Conservation (phyloP, 2,797 vertebrate genomes). For the Anguilla pacifica region DNA sequence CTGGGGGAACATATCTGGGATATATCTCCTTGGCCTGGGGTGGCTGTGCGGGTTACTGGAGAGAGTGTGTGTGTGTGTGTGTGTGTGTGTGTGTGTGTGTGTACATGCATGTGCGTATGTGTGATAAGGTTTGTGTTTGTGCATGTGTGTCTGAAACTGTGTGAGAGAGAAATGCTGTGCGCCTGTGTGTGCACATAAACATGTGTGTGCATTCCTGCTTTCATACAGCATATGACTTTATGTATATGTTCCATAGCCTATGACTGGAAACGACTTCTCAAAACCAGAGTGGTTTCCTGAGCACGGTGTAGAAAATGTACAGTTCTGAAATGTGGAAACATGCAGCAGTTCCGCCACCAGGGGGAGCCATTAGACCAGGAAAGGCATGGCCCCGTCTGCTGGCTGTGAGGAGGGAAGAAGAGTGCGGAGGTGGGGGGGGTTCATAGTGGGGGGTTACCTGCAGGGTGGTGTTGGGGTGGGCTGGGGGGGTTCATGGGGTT, state of each 20-base stretch:
- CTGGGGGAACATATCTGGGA: too few relatives aligned
- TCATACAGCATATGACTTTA: too few relatives aligned
- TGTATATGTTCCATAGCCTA: too few relatives aligned
- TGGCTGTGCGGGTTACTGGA: background rate
- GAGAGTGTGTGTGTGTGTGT: background rate
- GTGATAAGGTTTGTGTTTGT: background rate
- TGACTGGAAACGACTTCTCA: too few relatives aligned
- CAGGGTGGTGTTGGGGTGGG: background rate
- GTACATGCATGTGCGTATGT: background rate
- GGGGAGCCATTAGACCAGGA: background rate
- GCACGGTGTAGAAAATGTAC: background rate
- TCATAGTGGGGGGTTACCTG: background rate
- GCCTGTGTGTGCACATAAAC: too few relatives aligned
- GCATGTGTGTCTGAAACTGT: background rate
- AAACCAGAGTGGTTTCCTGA: background rate
- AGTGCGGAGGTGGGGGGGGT: too few relatives aligned
- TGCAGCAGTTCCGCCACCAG: background rate
- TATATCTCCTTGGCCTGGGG: background rate
- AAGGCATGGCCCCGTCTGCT: background rate
- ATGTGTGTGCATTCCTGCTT: too few relatives aligned
- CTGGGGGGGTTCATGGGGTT: background rate
- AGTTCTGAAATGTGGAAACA: background rate
- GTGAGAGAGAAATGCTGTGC: background rate
- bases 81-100: slow-evolving; percentile 11
- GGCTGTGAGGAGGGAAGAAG: background rate